Evolutionary conservation across 1,140 invertebrate genomes (phyloP).

Genomic region (Andrena cerasifolii): DNA sequence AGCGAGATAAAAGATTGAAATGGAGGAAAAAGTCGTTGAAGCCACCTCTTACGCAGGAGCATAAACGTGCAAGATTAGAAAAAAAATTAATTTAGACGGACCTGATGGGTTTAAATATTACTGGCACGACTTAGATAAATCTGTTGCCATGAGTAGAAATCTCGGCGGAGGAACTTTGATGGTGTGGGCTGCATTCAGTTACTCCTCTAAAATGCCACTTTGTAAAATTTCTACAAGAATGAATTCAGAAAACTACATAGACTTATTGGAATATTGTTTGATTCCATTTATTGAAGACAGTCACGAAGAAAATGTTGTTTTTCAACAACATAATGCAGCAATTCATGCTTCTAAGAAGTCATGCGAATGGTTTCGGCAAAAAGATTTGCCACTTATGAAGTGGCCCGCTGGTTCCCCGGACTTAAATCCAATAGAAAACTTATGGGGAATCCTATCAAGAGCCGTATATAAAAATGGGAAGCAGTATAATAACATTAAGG

Average conservation of each 20-base stretch:
- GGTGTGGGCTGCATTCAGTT: neutral
- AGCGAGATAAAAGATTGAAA: neutral
- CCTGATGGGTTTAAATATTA: no score
- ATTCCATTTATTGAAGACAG: slow-evolving; percentile 5
- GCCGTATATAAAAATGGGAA: neutral
- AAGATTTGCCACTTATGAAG: slow-evolving; percentile 18
- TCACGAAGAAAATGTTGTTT: neutral
- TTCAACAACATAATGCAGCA: slow-evolving; percentile 13
- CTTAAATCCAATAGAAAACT: neutral
- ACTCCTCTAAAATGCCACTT: neutral
- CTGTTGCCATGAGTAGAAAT: no score
- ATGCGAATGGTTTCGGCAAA: neutral
- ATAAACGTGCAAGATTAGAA: no score
- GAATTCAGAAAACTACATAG: neutral
- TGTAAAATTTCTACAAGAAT: slow-evolving; percentile 1
- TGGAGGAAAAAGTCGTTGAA: neutral
- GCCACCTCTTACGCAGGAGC: no score
- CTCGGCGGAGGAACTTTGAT: no score
- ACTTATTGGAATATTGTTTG: neutral
- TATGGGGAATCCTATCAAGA: neutral
- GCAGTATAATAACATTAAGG: neutral
- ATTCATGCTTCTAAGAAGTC: neutral
- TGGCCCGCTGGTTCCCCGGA: neutral
- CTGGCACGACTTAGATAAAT: no score
- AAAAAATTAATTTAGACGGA: no score